A percentile compares a stretch with the other conserved stretches of the same genome.
Evolutionary conservation across 2,113 vertebrate genomes (phyloP).

Genomic region (Corythornis vintsioides): DNA sequence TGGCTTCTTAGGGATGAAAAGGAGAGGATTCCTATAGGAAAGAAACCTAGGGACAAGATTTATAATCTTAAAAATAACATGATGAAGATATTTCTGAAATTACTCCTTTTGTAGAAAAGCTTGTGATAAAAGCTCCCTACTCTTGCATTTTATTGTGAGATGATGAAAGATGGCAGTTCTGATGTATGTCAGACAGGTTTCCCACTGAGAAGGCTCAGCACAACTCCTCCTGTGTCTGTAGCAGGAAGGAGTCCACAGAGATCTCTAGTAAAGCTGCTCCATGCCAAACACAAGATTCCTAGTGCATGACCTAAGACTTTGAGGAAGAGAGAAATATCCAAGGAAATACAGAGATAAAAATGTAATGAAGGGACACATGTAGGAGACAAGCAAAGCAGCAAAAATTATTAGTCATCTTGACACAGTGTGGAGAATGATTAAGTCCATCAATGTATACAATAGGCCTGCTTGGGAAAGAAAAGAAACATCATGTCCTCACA

Average conservation of each 20-base stretch:
- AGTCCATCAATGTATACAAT: neutral
- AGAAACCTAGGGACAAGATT: neutral
- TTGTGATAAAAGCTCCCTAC: neutral
- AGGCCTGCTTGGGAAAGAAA: neutral
- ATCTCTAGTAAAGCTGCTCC: neutral
- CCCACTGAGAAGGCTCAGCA: neutral
- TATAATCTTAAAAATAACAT: neutral
- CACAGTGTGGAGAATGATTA: neutral
- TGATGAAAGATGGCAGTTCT: neutral
- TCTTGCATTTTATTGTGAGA: neutral
- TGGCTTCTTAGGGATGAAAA: neutral
- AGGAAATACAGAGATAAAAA: neutral
- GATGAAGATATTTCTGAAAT: neutral
- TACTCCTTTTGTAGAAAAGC: neutral
- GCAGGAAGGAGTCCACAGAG: neutral
- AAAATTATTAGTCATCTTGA: neutral
- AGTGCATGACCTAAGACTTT: neutral
- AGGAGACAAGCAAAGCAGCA: fast-evolving
- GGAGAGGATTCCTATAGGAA: neutral
- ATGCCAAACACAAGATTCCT: neutral
- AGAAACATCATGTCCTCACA: neutral
- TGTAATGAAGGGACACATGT: neutral
- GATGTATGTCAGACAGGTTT: neutral
- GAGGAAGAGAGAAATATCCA: neutral
- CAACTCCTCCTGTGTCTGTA: neutral